Base-by-base conservation (phyloP, 2,797 vertebrate genomes). In the Botia kubotai region DNA sequence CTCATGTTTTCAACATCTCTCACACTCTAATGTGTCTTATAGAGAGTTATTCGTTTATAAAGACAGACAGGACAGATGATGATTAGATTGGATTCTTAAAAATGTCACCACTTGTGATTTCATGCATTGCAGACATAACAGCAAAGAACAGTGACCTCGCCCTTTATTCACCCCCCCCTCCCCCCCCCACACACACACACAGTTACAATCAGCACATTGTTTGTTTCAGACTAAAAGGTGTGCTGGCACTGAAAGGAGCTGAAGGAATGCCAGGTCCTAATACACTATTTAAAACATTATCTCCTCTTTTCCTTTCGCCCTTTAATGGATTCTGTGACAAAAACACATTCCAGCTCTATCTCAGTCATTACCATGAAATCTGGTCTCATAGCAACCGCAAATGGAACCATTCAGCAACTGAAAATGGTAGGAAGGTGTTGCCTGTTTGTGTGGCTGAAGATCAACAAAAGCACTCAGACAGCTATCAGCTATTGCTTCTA, bases 111-210 rank as follows among this genome's bases (percentile, higher is more conserved):
- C 46, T 33, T 77, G 58, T 74, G 19, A 26, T 77, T 17, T 43
- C 39, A 58, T 46, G 29, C 62, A 48, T 72, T 60, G 39, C 73
- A 83, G 73, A 4, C 72, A 80, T 62, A 86, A 74, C 69, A 73
- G 62, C 33, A 52, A 60, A 67, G 21, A 75, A 52, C 46, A 57
- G 33, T 73, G 82, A 76, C 72, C 81, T 85, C 50, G 36, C 57
- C 21, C 33, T 62, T 46, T 69, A 57, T 75, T 48, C 48, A 19
- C n/a, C 63, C 0, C 5, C 52, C 26, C 17, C 57, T 66, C 26
- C 65, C 70, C n/a, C 43, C 43, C 17, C 21, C 55, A 46, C 57
- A n/a, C n/a, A 11, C 57, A 46, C 73, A 16, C 58, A 43, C 57
- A 2, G 26, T 14, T 75, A 46, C 11, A 77, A 46, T 58, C 36